These are phyloP conservation scores for Drosophila quasianomalipes DNA, from an alignment of 2,888 invertebrate genomes.

Conservation along the genomic window DNA sequence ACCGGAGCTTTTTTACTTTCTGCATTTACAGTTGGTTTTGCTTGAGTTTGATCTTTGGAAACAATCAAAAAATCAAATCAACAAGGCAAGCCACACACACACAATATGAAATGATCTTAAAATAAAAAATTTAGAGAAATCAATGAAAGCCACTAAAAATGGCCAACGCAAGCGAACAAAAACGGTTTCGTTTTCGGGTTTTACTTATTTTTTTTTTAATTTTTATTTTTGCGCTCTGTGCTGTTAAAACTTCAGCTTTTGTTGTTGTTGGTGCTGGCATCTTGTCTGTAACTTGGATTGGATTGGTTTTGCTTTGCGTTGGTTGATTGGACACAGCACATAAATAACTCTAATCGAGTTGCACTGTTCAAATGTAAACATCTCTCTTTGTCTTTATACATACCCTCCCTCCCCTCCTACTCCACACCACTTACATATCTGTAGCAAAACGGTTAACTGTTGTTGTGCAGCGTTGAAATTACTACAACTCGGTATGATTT, in stretches of 20 bases:
- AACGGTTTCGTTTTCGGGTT: slow-evolving; percentile 63
- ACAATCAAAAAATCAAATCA: slow-evolving; percentile 71
- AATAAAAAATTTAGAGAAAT: slow-evolving; percentile 65
- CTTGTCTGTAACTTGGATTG: slow-evolving; percentile 23
- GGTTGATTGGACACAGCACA: slow-evolving; percentile 65
- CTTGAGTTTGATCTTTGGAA: slow-evolving; percentile 23
- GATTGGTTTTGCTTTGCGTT: slow-evolving; percentile 30
- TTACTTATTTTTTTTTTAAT: slow-evolving; percentile 35
- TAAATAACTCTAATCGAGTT: slow-evolving; percentile 46
- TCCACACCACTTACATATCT: slow-evolving; percentile 37
- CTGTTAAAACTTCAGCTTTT: slow-evolving; percentile 17
- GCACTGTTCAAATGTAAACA: slow-evolving; percentile 47
- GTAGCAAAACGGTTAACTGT: slow-evolving; percentile 60
- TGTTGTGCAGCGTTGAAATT: slow-evolving; percentile 60
- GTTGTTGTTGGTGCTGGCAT: slow-evolving; percentile 17
- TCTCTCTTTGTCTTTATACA: slow-evolving; percentile 17
- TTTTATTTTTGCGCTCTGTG: slow-evolving; percentile 16
- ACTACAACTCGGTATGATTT: slow-evolving; percentile 71
- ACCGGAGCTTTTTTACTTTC: slow-evolving; percentile 8
- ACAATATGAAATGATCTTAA: slow-evolving; percentile 66
- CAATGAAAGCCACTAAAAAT: slow-evolving; percentile 68
- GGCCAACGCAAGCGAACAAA: slow-evolving; percentile 43
- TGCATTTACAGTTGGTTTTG: slow-evolving; percentile 66
- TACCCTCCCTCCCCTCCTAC: not conserved
- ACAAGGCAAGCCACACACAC: slow-evolving; percentile 35